Conservation (phyloP, 1,140 invertebrate genomes). For the Antheraea mylitta region DNA sequence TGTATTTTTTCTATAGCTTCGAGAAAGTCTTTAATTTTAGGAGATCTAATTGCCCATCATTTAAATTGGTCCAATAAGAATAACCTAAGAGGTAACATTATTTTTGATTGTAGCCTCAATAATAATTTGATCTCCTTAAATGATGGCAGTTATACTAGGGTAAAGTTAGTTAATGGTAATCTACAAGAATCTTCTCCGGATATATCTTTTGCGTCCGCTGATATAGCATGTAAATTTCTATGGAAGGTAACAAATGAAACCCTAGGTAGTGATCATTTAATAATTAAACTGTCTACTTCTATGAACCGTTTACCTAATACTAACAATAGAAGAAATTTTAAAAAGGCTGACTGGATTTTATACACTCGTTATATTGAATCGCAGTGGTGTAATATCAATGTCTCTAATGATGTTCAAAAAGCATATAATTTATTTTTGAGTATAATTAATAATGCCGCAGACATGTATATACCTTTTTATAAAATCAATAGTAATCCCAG, state of each 20-base stretch:
- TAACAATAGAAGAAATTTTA: constrained; percentile 28
- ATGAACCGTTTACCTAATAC: not conserved
- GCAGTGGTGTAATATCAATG: not conserved
- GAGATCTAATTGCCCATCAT: constrained; percentile 14
- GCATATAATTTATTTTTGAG: not conserved
- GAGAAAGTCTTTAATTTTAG: constrained; percentile 11
- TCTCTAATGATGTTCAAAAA: not conserved
- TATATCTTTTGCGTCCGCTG: constrained; percentile 26
- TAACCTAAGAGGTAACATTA: not conserved
- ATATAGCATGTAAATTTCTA: constrained; percentile 24
- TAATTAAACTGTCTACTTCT: constrained; percentile 16
- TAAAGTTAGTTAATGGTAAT: constrained; percentile 23
- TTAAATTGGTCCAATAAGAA: constrained; percentile 15
- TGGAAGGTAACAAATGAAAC: constrained; percentile 27
- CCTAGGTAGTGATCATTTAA: constrained; percentile 33
- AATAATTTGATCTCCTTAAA: constrained; percentile 8
- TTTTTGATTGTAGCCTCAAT: constrained; percentile 7
- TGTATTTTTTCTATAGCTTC: constrained; percentile 1
- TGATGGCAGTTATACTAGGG: not conserved
- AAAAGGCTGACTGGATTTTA: constrained; percentile 26
- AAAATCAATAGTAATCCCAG: not conserved
- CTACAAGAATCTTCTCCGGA: constrained; percentile 29
- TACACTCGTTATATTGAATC: not conserved
- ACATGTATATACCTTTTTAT: constrained; percentile 3
- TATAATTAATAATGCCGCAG: constrained; percentile 5